Evolutionary conservation across 2,888 invertebrate species (phyloP).

Genomic region (Nephrotoma guestfalica): DNA sequence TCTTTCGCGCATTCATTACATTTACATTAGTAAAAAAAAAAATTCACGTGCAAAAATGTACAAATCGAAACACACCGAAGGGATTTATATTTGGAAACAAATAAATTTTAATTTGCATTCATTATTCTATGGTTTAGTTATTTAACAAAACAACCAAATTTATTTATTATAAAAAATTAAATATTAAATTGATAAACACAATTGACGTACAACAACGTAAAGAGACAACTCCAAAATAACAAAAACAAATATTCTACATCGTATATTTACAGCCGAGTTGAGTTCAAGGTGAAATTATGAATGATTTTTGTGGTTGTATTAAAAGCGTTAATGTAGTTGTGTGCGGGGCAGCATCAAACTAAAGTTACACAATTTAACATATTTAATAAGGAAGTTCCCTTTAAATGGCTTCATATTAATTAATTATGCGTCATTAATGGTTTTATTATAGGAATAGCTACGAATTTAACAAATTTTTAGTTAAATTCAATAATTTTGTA

Average conservation of each 20-base stretch:
- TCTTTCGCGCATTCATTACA: background rate
- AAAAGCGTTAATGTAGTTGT: background rate
- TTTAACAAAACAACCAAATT: background rate
- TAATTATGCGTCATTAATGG: background rate
- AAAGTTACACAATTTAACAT: background rate
- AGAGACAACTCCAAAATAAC: background rate
- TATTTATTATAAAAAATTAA: background rate
- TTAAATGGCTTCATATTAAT: background rate
- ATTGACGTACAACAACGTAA: background rate
- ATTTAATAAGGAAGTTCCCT: background rate
- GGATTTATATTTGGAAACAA: background rate
- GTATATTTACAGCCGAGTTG: background rate
- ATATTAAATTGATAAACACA: background rate
- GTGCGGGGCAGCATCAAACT: background rate
- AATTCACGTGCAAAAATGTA: background rate
- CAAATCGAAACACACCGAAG: background rate
- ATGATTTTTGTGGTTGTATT: background rate
- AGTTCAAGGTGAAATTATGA: background rate
- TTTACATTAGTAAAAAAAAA: background rate
- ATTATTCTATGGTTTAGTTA: background rate
- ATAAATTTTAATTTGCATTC: background rate
- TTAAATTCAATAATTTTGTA: background rate
- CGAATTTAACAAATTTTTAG: background rate
- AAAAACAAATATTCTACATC: background rate
- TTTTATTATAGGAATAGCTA: background rate